Conservation (phyloP, 2,113 vertebrate genomes). For the Chaenocephalus aceratus region DNA sequence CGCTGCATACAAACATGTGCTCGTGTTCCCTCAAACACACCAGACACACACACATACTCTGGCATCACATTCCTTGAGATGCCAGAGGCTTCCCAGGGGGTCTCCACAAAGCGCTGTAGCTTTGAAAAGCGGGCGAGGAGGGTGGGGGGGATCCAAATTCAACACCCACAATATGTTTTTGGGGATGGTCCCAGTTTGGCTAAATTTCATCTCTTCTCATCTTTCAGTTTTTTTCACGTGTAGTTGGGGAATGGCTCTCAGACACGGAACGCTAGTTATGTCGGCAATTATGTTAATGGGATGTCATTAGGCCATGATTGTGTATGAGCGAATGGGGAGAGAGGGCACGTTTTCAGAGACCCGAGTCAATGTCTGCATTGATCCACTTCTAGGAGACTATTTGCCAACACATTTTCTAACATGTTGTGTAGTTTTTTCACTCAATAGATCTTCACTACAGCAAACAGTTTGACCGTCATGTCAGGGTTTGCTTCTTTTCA, state of each 20-base stretch:
- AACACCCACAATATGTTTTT: slow-evolving; percentile 78
- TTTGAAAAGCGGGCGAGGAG: slow-evolving; percentile 70
- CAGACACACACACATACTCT: slow-evolving; percentile 29
- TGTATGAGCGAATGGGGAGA: slow-evolving; percentile 97
- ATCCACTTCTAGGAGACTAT: slow-evolving; percentile 88
- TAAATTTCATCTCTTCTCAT: slow-evolving; percentile 71
- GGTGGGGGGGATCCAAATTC: slow-evolving; percentile 49
- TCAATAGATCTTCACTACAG: slow-evolving; percentile 29
- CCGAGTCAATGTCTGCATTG: slow-evolving; percentile 89
- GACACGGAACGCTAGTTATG: slow-evolving; percentile 98
- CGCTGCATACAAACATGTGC: slow-evolving; percentile 76
- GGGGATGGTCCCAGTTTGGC: slow-evolving; percentile 76
- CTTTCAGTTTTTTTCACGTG: slow-evolving; percentile 70
- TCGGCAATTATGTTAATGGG: slow-evolving; percentile 99
- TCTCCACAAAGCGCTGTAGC: slow-evolving; percentile 73
- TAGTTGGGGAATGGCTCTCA: slow-evolving; percentile 93
- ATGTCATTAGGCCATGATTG: slow-evolving; percentile 99
- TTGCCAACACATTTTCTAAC: slow-evolving; percentile 85
- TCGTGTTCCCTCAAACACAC: slow-evolving; percentile 14
- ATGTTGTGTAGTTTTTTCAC: slow-evolving; percentile 28
- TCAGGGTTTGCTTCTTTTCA: slow-evolving; percentile 59
- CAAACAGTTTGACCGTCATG: slow-evolving; percentile 57
- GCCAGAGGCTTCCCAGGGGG: slow-evolving; percentile 80
- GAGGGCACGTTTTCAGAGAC: slow-evolving; percentile 91
- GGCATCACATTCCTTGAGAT: slow-evolving; percentile 80